A percentile compares a stretch with the other conserved stretches of the same genome.
phyloP scores from a whole-genome alignment of 2,797 vertebrate genomes.

The Parotocinclus haroldoi region DNA sequence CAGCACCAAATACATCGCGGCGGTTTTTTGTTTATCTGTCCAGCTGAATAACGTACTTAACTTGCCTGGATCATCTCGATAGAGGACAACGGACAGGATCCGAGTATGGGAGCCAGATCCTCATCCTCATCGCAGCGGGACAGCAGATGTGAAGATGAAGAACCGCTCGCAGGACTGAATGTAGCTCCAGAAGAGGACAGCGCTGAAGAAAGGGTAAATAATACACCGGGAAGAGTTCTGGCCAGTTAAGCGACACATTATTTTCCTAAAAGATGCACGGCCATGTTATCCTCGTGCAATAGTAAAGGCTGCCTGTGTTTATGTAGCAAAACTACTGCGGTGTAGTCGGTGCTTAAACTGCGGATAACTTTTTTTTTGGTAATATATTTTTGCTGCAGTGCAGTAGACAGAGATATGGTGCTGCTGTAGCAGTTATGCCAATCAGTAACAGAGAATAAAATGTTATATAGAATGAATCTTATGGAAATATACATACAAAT shows the following conservation, averaged over 20 bases:
- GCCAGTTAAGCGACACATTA: not conserved
- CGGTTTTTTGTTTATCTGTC: not conserved
- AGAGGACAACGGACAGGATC: slow-evolving; percentile 25
- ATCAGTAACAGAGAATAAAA: not conserved
- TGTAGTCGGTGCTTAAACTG: not conserved
- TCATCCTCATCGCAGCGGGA: slow-evolving; percentile 76
- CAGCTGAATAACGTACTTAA: not conserved
- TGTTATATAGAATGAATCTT: slow-evolving; percentile 5
- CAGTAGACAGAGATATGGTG: slow-evolving; percentile 11
- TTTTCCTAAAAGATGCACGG: too few species aligned
- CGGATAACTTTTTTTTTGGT: slow-evolving; percentile 18
- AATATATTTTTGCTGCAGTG: slow-evolving; percentile 28
- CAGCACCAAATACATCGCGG: not conserved
- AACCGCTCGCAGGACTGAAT: slow-evolving; percentile 54
- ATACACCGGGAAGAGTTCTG: not conserved
- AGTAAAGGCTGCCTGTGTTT: not conserved
- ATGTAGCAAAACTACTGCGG: not conserved
- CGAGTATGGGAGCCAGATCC: slow-evolving; percentile 73
- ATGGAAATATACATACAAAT: not conserved
- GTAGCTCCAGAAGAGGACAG: slow-evolving; percentile 42
- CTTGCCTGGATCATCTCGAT: not conserved
- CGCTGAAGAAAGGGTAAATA: slow-evolving; percentile 58
- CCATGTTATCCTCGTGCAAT: not conserved
- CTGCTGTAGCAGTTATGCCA: slow-evolving; percentile 9
- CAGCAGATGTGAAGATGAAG: slow-evolving; percentile 56